These are phyloP conservation scores for Yasuhikotakia modesta DNA, from an alignment of 2,797 vertebrate genomes.

Conservation along the genomic window DNA sequence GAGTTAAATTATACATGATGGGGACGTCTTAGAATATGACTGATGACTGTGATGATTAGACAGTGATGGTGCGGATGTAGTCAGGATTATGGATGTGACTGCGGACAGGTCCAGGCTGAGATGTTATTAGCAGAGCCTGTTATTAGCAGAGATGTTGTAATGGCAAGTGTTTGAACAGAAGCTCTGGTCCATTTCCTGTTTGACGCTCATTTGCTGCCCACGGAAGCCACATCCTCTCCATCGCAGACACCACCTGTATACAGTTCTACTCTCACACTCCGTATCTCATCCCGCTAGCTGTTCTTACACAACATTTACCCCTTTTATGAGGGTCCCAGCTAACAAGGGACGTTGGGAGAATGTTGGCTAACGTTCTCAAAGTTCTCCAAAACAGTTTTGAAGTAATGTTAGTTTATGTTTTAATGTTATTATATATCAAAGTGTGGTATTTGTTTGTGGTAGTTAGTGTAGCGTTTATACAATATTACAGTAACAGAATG, in stretches of 20 bases:
- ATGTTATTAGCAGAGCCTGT: constrained; percentile 59
- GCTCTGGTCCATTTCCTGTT: constrained; percentile 77
- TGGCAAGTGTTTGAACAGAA: constrained; percentile 66
- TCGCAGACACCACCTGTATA: constrained; percentile 60
- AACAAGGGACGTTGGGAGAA: background rate
- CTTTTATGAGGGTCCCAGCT: background rate
- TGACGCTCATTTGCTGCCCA: constrained; percentile 72
- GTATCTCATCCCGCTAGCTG: constrained; percentile 10
- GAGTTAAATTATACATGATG: background rate
- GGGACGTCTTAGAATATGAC: too few relatives aligned
- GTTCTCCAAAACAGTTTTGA: too few relatives aligned
- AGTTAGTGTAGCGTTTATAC: too few relatives aligned
- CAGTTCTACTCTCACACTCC: constrained; percentile 13
- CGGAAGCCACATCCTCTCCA: constrained; percentile 81
- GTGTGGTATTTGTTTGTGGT: too few relatives aligned
- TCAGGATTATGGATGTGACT: constrained; percentile 28
- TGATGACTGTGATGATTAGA: constrained; percentile 14
- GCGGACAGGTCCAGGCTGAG: constrained; percentile 29
- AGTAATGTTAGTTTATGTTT: too few relatives aligned
- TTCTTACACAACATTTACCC: background rate
- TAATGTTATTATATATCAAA: too few relatives aligned
- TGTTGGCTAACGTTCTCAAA: too few relatives aligned
- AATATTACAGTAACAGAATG: too few relatives aligned
- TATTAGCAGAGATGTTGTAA: constrained; percentile 62
- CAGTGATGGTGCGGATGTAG: constrained; percentile 23